Percentiles rank a stretch among this genome's conserved stretches.
Evolutionary conservation across 1,140 invertebrate genomes (phyloP).

Genomic region (Drosophila subpulchrella): DNA sequence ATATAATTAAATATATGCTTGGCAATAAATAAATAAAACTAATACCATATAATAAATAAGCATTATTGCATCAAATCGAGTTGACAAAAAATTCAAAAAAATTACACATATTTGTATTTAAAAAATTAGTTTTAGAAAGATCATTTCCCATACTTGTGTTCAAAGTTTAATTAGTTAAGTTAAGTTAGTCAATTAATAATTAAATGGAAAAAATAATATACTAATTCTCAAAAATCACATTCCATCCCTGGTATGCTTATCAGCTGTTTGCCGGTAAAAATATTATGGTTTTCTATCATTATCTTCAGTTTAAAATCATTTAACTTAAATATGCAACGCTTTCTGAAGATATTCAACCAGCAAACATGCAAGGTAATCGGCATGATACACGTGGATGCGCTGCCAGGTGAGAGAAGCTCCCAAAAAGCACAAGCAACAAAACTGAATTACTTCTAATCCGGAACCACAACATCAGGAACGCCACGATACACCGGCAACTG

Average conservation of each 20-base stretch:
- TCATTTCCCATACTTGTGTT: too few relatives aligned
- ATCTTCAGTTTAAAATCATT: neutral
- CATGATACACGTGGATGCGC: constrained; percentile 90
- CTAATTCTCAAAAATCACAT: neutral
- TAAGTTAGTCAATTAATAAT: too few relatives aligned
- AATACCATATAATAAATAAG: too few relatives aligned
- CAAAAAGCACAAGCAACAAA: neutral
- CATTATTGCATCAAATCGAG: too few relatives aligned
- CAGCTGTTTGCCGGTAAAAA: constrained; percentile 33
- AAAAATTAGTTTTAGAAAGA: too few relatives aligned
- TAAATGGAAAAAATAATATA: neutral
- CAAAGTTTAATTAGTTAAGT: too few relatives aligned
- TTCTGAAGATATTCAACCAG: constrained; percentile 82
- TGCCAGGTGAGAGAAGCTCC: constrained; percentile 87
- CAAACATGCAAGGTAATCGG: constrained; percentile 87
- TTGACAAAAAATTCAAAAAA: too few relatives aligned
- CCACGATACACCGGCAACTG: constrained; percentile 73
- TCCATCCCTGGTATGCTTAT: constrained; percentile 30
- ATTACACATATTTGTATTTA: too few relatives aligned
- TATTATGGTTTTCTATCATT: neutral
- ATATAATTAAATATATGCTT: too few relatives aligned
- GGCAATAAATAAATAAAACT: too few relatives aligned
- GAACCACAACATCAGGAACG: constrained; percentile 57
- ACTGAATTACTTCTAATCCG: constrained; percentile 4
- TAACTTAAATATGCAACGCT: constrained; percentile 78